Evolutionary conservation across 2,113 vertebrate species (phyloP), one percentile per base, ranked within the genome.

Genomic region (Holacanthus passer): DNA sequence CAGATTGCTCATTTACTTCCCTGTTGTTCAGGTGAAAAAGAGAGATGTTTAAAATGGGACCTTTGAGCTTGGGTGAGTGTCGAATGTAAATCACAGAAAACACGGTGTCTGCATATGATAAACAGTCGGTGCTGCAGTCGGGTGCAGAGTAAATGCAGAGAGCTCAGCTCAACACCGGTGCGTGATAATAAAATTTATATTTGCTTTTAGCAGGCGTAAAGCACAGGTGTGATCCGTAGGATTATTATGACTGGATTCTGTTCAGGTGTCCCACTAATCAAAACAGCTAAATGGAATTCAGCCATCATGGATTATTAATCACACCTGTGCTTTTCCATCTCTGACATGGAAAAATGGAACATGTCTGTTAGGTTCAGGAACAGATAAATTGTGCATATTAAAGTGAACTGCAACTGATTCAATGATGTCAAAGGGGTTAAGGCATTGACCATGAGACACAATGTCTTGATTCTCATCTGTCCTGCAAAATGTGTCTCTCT

Each of bases 1-100:
- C 73, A 64, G 80, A 85, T 75, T 79, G 83, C 62, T 79, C 71
- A 80, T 82, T 74, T 84, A 55, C 63, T 31, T 79, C 48, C 52
- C 74, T 77, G 81, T 86, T 84, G 82, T 83, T 81, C 47, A 76
- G 69, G 69, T 60, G 79, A 81, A 58, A 37, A 35, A 55, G 67
- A 53, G 19, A 70, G 77, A 69, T 72, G 73, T 78, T 82, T 64
- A 65, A 82, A 67, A 66, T 47, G 29, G 58, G 75, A 79, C 83
- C 75, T 82, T 43, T 84, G 84, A 84, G 75, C 60, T 58, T n/a
- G 45, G 47, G 17, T 66, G 72, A 79, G 50, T 39, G 58, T 41
- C 31, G 47, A 80, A 69, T 77, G 67, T 78, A 85, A 82, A 85
- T 83, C 73, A 75, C 43, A 45, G 45, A 59, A 68, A 74, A 50